A percentile compares a stretch with the other conserved stretches of the same genome.
Conservation (phyloP, 2,797 vertebrate genomes). For the Nothura maculosa region DNA sequence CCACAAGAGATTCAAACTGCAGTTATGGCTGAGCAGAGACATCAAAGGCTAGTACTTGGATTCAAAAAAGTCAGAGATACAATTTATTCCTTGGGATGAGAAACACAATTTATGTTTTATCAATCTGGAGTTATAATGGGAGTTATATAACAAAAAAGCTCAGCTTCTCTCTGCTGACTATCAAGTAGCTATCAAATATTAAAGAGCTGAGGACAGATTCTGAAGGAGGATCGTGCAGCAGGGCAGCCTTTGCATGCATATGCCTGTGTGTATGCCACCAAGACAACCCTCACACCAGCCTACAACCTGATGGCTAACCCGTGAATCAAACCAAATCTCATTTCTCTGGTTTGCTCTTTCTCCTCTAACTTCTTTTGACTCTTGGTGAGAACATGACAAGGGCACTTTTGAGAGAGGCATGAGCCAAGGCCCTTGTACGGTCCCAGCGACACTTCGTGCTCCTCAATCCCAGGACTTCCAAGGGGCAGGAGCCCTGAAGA, state of each 20-base stretch:
- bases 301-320: not conserved
- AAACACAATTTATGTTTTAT: not conserved
- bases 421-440: not conserved
- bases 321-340: not conserved
- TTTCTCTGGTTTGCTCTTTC: not conserved
- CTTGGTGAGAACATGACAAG: not conserved
- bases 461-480: not conserved
- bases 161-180: constrained; percentile 36
- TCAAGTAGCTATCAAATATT: constrained; percentile 62
- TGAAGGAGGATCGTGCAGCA: not conserved
- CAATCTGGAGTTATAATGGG: constrained; percentile 48
- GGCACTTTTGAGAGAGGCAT: not conserved
- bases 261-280: not conserved
- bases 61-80: constrained; percentile 35
- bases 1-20: constrained; percentile 50
- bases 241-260: not conserved
- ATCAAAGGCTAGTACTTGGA: constrained; percentile 55
- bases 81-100: constrained; percentile 57
- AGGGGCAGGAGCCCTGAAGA: not conserved
- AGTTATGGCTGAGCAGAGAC: constrained; percentile 24
- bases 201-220: constrained; percentile 18
- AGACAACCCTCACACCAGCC: not conserved
- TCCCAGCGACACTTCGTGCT: not conserved
- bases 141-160: constrained; percentile 49
- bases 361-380: not conserved